Evolutionary conservation across 2,113 vertebrate species (phyloP).

Genomic region (Pseudopipra pipra): DNA sequence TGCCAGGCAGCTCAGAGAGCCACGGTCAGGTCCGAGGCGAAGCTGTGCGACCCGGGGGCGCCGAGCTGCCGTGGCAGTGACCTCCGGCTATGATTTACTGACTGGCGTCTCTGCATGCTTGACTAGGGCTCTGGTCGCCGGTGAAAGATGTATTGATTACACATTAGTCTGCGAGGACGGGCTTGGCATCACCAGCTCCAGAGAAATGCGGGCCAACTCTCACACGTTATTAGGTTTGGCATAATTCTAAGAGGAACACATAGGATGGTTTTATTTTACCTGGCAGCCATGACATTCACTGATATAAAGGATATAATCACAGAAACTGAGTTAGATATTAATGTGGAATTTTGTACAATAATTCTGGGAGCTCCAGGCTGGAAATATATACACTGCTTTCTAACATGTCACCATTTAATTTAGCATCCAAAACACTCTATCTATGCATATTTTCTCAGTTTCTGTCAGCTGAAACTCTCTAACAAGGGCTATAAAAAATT

Average conservation of each 20-base stretch:
- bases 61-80: slow-evolving; percentile 18
- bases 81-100: slow-evolving; percentile 33
- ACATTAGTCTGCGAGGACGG: slow-evolving; percentile 39
- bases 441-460: slow-evolving; percentile 26
- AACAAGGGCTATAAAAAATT: not conserved
- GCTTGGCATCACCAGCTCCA: not conserved
- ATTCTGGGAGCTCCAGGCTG: not conserved
- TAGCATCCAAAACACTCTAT: slow-evolving; percentile 22
- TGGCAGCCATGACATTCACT: slow-evolving; percentile 57
- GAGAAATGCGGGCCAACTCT: not conserved
- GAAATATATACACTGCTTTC: slow-evolving; percentile 4
- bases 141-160: slow-evolving; percentile 67
- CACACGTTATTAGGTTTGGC: slow-evolving; percentile 51
- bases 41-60: not conserved
- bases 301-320: slow-evolving; percentile 68
- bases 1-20: not conserved
- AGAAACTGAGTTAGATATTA: slow-evolving; percentile 41
- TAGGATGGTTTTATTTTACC: slow-evolving; percentile 60
- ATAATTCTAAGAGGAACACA: slow-evolving; percentile 50
- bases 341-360: slow-evolving; percentile 42
- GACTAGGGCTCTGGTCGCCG: not conserved
- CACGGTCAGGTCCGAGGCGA: not conserved
- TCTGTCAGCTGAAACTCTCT: slow-evolving; percentile 27
- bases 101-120: slow-evolving; percentile 6
- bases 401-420: slow-evolving; percentile 40